Evolutionary conservation across 2,113 vertebrate genomes (phyloP), one percentile per base, ranked within the genome.

Genomic region (Corythaeola cristata): DNA sequence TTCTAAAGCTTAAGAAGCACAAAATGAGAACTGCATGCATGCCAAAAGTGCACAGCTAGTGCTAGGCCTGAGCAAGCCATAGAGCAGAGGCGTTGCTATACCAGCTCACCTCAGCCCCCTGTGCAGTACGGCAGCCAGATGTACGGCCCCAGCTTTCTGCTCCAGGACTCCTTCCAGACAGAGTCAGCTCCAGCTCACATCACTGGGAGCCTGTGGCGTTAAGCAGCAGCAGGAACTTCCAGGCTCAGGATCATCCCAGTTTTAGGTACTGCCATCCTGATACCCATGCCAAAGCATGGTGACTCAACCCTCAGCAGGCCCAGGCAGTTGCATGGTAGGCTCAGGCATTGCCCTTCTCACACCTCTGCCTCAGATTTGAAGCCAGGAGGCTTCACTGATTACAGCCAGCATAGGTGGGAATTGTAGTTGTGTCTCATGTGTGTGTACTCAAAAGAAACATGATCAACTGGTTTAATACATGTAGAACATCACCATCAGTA

Each of bases 131-230:
- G 39, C 44, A 63, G 50, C 23, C 55, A 71, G 16, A 47, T 14
- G 24, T 8, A 49, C 0, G 0, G n/a, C 11, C 53, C 27, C 68
- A 59, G 5, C 20, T 63, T 60, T 50, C 68, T 50, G 63, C 9
- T 56, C 47, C 39, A 39, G 23, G 21, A 21, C 49, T 84, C 55
- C 21, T 50, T 45, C 35, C 49, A 69, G 37, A 39, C 32, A 56
- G 23, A 45, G 19, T 27, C 56, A 21, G 8, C 62, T 64, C 37
- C 32, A 41, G 68, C 45, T 76, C 27, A n/a, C 17, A 11, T 5
- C 0, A 0, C 39, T 49, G 20, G 8, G 12, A 74, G 24, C 35
- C 15, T 2, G 3, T 0, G 1, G n/a, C 55, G 28, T 47, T 30
- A 14, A 53, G 52, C 1, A 27, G 28, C 47, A 55, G 45, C 45